A percentile compares a stretch with the other conserved stretches of the same genome.
phyloP scores from a whole-genome alignment of 2,113 vertebrate genomes.

The Larimichthys crocea region DNA sequence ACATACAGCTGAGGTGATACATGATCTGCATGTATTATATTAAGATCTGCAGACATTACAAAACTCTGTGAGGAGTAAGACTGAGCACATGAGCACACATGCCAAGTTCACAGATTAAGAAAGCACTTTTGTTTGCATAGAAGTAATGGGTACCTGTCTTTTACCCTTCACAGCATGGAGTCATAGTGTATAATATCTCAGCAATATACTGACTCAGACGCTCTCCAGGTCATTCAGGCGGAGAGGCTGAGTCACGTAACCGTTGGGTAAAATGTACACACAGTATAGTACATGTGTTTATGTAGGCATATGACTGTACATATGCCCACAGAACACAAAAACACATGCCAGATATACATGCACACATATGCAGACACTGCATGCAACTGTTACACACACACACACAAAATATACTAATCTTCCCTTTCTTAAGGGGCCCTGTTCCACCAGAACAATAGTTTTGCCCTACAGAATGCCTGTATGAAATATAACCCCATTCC shows the following conservation, averaged over 20 bases:
- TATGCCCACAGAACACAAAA: not conserved
- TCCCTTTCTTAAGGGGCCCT: constrained; percentile 44
- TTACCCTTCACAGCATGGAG: too few species aligned
- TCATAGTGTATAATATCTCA: too few species aligned
- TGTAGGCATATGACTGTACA: not conserved
- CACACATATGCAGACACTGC: not conserved
- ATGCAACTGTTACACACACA: constrained; percentile 10
- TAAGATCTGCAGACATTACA: not conserved
- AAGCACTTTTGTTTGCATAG: too few species aligned
- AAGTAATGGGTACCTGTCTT: too few species aligned
- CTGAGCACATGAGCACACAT: not conserved
- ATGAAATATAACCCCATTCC: constrained; percentile 75
- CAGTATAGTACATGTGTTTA: not conserved
- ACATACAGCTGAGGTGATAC: not conserved
- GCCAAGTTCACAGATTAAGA: too few species aligned
- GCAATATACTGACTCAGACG: not conserved
- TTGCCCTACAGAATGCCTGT: constrained; percentile 70
- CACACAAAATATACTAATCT: constrained; percentile 14
- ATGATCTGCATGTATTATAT: too few species aligned
- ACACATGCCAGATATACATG: not conserved
- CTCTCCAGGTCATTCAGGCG: not conserved
- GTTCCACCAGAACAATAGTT: constrained; percentile 70
- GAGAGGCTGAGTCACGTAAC: not conserved
- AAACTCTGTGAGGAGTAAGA: not conserved
- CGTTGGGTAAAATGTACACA: not conserved